Conservation (phyloP, 1,140 invertebrate species). For the Phymastichus coffea region DNA sequence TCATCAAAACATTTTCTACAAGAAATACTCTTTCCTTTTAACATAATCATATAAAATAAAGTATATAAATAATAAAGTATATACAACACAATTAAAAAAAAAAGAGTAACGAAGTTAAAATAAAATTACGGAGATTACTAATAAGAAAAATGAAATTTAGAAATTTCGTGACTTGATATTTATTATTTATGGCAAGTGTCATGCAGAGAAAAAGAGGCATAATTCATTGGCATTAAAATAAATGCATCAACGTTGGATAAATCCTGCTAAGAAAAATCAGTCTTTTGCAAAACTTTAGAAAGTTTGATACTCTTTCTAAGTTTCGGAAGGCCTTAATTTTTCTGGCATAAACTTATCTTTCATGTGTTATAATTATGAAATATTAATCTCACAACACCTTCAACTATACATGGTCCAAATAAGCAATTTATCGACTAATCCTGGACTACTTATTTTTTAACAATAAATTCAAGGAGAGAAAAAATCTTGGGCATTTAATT, state of each 20-base stretch:
- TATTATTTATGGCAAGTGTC: background rate
- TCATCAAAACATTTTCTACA: background rate
- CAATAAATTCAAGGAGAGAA: too few species aligned
- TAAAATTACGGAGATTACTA: too few species aligned
- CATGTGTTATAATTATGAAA: too few species aligned
- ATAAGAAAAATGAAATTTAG: slow-evolving; percentile 11
- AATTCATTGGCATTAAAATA: background rate
- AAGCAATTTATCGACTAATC: background rate
- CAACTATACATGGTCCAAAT: background rate
- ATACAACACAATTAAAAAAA: slow-evolving; percentile 1
- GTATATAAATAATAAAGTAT: background rate
- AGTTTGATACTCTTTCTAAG: background rate
- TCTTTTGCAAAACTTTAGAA: too few species aligned
- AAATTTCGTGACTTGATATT: background rate
- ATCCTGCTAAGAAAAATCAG: background rate
- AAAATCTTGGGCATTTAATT: too few species aligned
- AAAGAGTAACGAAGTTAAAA: background rate
- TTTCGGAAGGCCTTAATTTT: background rate
- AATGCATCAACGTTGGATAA: background rate
- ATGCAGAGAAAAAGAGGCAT: background rate
- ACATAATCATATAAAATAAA: background rate
- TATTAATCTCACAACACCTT: background rate
- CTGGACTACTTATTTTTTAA: background rate
- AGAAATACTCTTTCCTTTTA: background rate
- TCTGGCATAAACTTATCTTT: too few species aligned